A percentile compares a stretch with the other conserved stretches of the same genome.
These are phyloP conservation scores for Daktulosphaira vitifoliae DNA, from an alignment of 1,140 invertebrate genomes.

Conservation along the genomic window DNA sequence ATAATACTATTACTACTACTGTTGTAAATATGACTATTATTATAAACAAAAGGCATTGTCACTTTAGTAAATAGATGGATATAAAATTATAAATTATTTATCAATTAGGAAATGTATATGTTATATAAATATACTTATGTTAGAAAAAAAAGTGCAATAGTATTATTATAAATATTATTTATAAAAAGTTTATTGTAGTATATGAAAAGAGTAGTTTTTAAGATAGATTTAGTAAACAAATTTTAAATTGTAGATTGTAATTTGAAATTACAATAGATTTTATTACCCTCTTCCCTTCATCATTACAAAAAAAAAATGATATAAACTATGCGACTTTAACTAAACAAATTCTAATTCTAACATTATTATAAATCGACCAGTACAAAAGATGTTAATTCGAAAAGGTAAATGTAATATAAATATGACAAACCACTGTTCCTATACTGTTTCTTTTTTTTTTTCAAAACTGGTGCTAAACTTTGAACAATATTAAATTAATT, in stretches of 20 bases:
- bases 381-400: constrained; percentile 6
- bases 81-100: not conserved
- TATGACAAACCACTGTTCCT: constrained; percentile 16
- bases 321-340: constrained; percentile 1
- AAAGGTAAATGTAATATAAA: too few relatives aligned
- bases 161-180: constrained; percentile 4
- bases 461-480: constrained; percentile 28
- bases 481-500: constrained; percentile 8
- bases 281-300: not conserved
- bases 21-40: too few relatives aligned
- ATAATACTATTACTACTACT: too few relatives aligned
- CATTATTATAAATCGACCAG: not conserved
- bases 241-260: not conserved
- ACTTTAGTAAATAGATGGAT: too few relatives aligned
- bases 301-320: constrained; percentile 11
- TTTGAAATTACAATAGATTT: not conserved
- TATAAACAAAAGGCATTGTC: too few relatives aligned
- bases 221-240: constrained; percentile 1
- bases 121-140: not conserved
- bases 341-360: constrained; percentile 5
- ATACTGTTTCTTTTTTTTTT: constrained; percentile 25
- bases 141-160: constrained; percentile 25
- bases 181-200: not conserved
- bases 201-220: not conserved
- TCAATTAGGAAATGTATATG: constrained; percentile 11